Percentiles rank a stretch among this genome's conserved stretches.
Conservation (phyloP, 2,888 invertebrate species). For the Odontocolon sp. region DNA sequence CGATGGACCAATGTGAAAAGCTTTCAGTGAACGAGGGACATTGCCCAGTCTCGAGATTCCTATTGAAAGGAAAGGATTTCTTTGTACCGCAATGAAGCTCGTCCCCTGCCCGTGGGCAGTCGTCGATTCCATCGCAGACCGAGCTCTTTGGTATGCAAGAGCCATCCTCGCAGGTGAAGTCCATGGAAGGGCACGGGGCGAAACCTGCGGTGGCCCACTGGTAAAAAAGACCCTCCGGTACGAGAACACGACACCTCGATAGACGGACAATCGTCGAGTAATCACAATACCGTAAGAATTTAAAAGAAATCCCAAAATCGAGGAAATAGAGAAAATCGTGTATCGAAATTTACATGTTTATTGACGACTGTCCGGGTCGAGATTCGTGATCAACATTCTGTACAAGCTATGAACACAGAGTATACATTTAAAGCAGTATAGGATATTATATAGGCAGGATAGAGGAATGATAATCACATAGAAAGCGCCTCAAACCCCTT, state of each 20-base stretch:
- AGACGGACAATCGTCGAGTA: constrained; percentile 45
- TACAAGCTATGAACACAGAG: constrained; percentile 69
- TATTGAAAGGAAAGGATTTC: constrained; percentile 61
- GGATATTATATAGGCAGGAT: not conserved
- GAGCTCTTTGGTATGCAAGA: constrained; percentile 87
- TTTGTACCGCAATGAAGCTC: constrained; percentile 79
- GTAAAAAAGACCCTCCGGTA: constrained; percentile 67
- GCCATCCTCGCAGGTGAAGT: constrained; percentile 88
- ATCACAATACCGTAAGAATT: not conserved
- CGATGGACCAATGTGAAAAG: not conserved
- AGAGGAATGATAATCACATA: constrained; percentile 36
- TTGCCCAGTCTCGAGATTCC: constrained; percentile 33
- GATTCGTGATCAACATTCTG: constrained; percentile 47
- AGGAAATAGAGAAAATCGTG: not conserved
- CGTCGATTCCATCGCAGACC: constrained; percentile 88
- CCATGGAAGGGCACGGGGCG: constrained; percentile 80
- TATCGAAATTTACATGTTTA: not conserved
- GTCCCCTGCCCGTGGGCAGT: constrained; percentile 84
- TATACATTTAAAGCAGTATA: constrained; percentile 75
- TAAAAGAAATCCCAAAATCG: not conserved
- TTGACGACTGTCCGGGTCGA: constrained; percentile 51
- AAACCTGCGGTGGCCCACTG: constrained; percentile 74
- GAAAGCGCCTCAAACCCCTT: constrained; percentile 63
- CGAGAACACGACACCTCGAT: constrained; percentile 65
- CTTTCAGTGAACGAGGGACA: not conserved